phyloP scores from a whole-genome alignment of 2,113 vertebrate species.

The Mustela nigripes region DNA sequence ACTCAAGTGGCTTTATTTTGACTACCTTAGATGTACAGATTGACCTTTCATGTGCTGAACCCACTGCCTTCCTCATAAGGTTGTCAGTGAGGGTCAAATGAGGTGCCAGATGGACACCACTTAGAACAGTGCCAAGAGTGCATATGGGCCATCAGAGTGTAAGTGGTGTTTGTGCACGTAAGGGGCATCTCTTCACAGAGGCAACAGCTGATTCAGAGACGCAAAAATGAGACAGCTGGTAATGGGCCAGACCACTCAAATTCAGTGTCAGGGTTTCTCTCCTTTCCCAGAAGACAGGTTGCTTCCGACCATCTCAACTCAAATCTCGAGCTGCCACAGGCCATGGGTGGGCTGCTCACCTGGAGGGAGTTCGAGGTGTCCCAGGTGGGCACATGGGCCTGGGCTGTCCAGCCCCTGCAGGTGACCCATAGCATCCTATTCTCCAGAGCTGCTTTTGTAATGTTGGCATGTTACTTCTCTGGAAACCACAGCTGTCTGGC shows the following conservation, averaged over 20 bases:
- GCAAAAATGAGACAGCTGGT: neutral
- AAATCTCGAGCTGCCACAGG: neutral
- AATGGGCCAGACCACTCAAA: fast-evolving
- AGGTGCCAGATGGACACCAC: neutral
- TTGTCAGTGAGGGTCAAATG: neutral
- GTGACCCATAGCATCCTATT: neutral
- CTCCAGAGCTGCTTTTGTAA: neutral
- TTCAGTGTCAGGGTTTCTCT: neutral
- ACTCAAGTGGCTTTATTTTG: too few relatives aligned
- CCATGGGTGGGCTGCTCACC: neutral
- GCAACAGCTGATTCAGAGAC: neutral
- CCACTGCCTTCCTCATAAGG: fast-evolving
- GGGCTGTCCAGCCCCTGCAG: neutral
- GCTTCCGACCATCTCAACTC: neutral
- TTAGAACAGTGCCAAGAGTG: fast-evolving
- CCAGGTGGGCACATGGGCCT: neutral
- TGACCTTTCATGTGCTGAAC: too few relatives aligned
- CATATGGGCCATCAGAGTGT: fast-evolving
- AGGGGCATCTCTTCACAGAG: fast-evolving
- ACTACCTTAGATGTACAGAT: neutral
- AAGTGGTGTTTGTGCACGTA: neutral
- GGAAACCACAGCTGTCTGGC: neutral
- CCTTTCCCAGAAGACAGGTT: neutral
- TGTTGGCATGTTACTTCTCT: neutral
- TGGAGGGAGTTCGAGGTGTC: neutral